A percentile compares a stretch with the other conserved stretches of the same genome.
These are phyloP conservation scores for Caerostris darwini DNA, from an alignment of 1,140 invertebrate genomes.

Conservation along the genomic window DNA sequence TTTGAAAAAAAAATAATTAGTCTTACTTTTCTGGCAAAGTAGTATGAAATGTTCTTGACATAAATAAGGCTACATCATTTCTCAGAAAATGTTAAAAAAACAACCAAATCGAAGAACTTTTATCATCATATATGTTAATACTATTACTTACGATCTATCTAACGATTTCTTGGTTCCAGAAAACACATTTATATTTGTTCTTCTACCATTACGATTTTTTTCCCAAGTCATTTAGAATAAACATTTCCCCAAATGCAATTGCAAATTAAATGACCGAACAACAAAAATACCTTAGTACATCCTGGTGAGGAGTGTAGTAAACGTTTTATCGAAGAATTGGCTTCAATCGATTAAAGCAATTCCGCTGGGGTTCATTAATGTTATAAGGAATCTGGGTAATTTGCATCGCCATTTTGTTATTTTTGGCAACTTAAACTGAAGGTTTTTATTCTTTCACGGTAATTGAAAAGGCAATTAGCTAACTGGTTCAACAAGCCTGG, in stretches of 20 bases:
- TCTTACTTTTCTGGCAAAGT: too few relatives aligned
- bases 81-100: too few relatives aligned
- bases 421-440: neutral
- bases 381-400: neutral
- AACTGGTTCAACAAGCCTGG: neutral
- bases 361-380: neutral
- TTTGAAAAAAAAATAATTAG: too few relatives aligned
- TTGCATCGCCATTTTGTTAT: neutral
- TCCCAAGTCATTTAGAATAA: neutral
- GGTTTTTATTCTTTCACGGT: neutral
- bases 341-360: constrained; percentile 3
- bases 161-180: neutral
- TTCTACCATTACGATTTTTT: neutral
- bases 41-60: too few relatives aligned
- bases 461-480: neutral
- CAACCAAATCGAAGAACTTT: too few relatives aligned
- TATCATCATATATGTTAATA: too few relatives aligned
- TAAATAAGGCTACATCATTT: too few relatives aligned
- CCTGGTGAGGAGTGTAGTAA: neutral
- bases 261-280: neutral
- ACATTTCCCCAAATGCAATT: neutral
- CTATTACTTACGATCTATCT: neutral
- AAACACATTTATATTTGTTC: neutral
- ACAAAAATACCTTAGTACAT: neutral
- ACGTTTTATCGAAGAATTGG: neutral